phyloP scores from a whole-genome alignment of 2,113 vertebrate species.

The crab-eating macaque (Macaca fascicularis) region T2T-MFA8v1.1 NC_088378.1:123127001-123127500 shows the following conservation, averaged over 20 bases:
- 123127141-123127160: neutral
- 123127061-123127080: neutral
- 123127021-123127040: neutral
- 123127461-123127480: no score
- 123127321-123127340: no score
- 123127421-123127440: no score
- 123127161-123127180: neutral
- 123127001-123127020: neutral
- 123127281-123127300: no score
- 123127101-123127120: neutral
- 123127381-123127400: no score
- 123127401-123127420: no score
- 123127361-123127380: no score
- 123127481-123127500: no score
- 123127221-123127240: neutral
- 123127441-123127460: no score
- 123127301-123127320: no score
- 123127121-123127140: neutral
- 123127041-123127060: neutral
- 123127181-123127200: neutral
- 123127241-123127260: neutral
- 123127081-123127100: neutral
- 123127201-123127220: neutral
- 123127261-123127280: no score
- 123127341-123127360: no score